Evolutionary conservation across 2,797 vertebrate genomes (phyloP).

Genomic region (Urosaurus nigricauda): DNA sequence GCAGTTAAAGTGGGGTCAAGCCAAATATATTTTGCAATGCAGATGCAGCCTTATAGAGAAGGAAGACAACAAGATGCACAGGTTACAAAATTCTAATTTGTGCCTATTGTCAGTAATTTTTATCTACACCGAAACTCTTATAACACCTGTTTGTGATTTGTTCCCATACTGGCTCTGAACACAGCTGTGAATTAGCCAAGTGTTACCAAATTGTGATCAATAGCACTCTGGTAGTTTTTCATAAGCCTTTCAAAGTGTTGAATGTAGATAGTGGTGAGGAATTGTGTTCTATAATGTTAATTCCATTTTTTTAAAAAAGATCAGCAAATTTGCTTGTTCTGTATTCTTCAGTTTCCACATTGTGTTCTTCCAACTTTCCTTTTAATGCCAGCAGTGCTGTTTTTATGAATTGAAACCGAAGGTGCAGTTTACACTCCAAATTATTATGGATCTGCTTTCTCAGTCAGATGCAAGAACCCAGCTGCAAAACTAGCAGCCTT

Average conservation of each 20-base stretch:
- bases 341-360: neutral
- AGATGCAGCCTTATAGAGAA: constrained; percentile 9
- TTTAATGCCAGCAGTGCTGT: neutral
- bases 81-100: neutral
- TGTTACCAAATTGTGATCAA: neutral
- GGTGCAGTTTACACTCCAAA: neutral
- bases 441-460: neutral
- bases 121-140: neutral
- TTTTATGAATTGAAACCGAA: neutral
- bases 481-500: neutral
- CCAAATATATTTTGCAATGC: too few species aligned
- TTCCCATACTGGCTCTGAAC: neutral
- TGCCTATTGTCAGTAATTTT: neutral
- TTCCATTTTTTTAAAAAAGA: neutral
- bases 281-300: neutral
- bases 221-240: neutral
- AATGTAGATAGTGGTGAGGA: neutral
- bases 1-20: too few species aligned
- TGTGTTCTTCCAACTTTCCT: neutral
- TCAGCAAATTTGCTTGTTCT: neutral
- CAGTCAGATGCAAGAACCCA: neutral
- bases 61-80: neutral
- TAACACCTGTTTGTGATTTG: neutral
- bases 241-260: neutral
- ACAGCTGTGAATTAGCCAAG: neutral